Conservation (phyloP, 92 coral and sea anemone genomes). For the Anthopleura xanthogrammica region DNA sequence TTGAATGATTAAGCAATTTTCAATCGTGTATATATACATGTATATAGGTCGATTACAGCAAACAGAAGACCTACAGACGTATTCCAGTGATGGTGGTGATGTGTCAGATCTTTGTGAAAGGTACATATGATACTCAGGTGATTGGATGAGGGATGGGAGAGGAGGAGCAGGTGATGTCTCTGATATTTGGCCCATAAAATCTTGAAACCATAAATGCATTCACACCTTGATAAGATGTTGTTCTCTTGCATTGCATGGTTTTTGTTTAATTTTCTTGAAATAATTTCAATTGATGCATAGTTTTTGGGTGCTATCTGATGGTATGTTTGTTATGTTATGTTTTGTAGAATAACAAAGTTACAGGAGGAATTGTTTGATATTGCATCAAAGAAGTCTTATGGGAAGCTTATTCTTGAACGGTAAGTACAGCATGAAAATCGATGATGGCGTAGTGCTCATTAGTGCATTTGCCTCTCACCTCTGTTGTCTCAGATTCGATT, state of each 20-base stretch:
- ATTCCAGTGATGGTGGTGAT: slow-evolving; percentile 23
- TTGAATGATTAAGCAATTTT: too few species aligned
- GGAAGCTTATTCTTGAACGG: slow-evolving; percentile 74
- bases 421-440: slow-evolving; percentile 8
- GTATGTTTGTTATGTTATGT: not conserved
- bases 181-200: too few species aligned
- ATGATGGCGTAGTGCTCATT: not conserved
- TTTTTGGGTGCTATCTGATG: too few species aligned
- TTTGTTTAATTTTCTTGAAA: not conserved
- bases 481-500: too few species aligned
- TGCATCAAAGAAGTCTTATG: slow-evolving; percentile 71
- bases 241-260: not conserved
- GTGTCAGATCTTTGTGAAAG: slow-evolving; percentile 76
- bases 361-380: slow-evolving; percentile 70
- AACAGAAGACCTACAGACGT: slow-evolving; percentile 56
- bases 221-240: too few species aligned
- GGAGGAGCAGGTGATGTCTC: too few species aligned
- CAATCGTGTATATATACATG: not conserved
- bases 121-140: slow-evolving; percentile 15
- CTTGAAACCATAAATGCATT: too few species aligned
- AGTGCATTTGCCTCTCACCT: not conserved
- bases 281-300: too few species aligned
- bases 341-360: slow-evolving; percentile 61
- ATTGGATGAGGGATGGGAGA: too few species aligned
- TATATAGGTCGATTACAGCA: slow-evolving; percentile 66